Base-by-base conservation (phyloP, 1,140 invertebrate species). In the Magallana ariakensis region DNA sequence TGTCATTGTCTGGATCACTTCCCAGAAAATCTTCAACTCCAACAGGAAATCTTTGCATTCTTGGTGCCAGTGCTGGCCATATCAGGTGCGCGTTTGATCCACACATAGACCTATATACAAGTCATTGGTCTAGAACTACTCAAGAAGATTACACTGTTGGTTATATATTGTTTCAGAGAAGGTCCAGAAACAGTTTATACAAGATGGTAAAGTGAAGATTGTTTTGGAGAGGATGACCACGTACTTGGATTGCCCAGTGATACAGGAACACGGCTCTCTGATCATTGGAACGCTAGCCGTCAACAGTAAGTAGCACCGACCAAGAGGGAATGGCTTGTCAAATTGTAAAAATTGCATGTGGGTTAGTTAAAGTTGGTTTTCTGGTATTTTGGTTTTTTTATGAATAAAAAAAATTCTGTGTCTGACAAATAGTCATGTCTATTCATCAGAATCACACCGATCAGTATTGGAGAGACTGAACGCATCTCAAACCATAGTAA, bases 201-300 rank as follows among this genome's bases (percentile, higher is more conserved):
- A 19, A 3, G 83, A 62, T 15, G 82, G 80, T 10, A 88, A 89
- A 26, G 33, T 91, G 7, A 15, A 58, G 19, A 80, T 84, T 6
- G 70, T 90, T 3, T 75, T 90, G 5, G 84, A 87, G 4, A 85
- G 88, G 0, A 92, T 92, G 91, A 87, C 80, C 9, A 66, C 56
- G 11, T 88, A 89, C 19, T 85, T 86, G 8, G 91, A 92, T 15
- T 89, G 90, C 26, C 58, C 26, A 0, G 16, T 66, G 15, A 86
- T 92, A 13, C 91, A 91, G 83, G 90, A 91, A 84, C 87, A 90
- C 53, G 90, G 91, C 8, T 91, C 90, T 66, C 86, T 89, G 26
- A 90, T 91, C 11, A 80, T 92, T 3, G 91, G 91, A n/a, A 91
- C 91, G 58, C 83, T 91, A 83, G 90, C 90, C 0, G 90, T 92